Evolutionary conservation across 2,888 invertebrate species (phyloP).

Genomic region (Erpobdella octoculata): DNA sequence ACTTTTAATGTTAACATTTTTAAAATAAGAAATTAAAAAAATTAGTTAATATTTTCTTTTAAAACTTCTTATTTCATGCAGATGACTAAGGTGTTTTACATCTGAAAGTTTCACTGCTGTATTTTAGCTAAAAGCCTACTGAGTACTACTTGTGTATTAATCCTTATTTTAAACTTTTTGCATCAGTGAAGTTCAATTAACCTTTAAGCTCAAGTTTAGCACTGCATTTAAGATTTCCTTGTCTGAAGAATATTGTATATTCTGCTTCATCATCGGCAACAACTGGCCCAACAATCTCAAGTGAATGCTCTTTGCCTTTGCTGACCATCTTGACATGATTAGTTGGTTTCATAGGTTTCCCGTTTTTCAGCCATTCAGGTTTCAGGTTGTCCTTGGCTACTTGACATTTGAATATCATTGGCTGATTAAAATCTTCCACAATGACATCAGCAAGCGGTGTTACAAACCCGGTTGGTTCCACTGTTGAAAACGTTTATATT

Average conservation of each 20-base stretch:
- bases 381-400: conserved; percentile 69
- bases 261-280: conserved; percentile 55
- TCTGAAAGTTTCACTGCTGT: too few relatives aligned
- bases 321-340: conserved; percentile 34
- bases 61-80: too few relatives aligned
- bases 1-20: conserved; percentile 1
- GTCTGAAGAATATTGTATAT: conserved; percentile 39
- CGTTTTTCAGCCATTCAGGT: conserved; percentile 63
- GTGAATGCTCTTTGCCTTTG: conserved; percentile 58
- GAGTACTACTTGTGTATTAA: too few relatives aligned
- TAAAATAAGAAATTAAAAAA: too few relatives aligned
- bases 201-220: conserved; percentile 45
- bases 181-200: too few relatives aligned
- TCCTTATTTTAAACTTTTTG: too few relatives aligned
- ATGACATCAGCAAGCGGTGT: conserved; percentile 45
- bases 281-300: conserved; percentile 73
- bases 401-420: conserved; percentile 63
- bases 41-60: too few relatives aligned
- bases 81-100: too few relatives aligned
- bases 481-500: conserved; percentile 25
- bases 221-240: conserved; percentile 42
- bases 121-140: too few relatives aligned
- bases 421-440: conserved; percentile 42
- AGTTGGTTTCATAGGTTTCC: conserved; percentile 31
- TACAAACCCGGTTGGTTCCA: conserved; percentile 44